Base-by-base conservation (phyloP, 2,888 invertebrate species). In the Sabatieria punctata region DNA sequence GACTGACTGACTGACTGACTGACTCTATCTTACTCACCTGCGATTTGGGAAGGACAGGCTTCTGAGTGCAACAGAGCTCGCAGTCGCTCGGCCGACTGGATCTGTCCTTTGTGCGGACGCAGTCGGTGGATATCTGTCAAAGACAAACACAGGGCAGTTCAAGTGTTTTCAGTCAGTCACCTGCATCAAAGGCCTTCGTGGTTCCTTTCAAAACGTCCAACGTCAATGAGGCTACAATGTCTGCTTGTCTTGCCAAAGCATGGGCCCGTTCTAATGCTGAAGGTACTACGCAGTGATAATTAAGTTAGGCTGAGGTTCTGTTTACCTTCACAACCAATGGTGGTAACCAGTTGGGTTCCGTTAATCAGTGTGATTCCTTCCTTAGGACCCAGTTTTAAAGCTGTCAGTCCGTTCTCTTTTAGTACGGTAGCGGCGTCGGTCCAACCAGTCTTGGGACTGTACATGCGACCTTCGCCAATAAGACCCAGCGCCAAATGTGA, bases 171-270 rank as follows among this genome's bases (percentile, higher is more conserved):
- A 43, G 25, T 15, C 15, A 24, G 25, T 1, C 25, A 75, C 74
- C 72, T 47, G 72, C 71, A 60, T 77, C 76, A 60, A 77, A 78
- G 18, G 78, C 77, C 52, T 73, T 65, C 1, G 74, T 74, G 2
- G 76, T 75, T 45, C 78, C 78, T 60, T 77, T 78, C 41, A 78
- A 65, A 2, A 77, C 78, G 58, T 78, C 78, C 37, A 78, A 60
- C 1, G 75, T 74, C 45, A 78, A 60, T 1, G 77, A 75, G 1
- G 77, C 76, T 11, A 78, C 73, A 6, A 78, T 72, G 58, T 78
- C 77, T 1, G 77, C 77, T 59, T 78, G 77, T 48, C 72, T 65
- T 1, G 75, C 74, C 45, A 77, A 72, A 47, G 68, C 69, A 38
- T 69, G 68, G 0, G 77, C 73, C 52, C 77, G 61, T 59, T 76